Base-by-base conservation (phyloP, 92 coral and sea anemone genomes). In the Porites lobata region DNA sequence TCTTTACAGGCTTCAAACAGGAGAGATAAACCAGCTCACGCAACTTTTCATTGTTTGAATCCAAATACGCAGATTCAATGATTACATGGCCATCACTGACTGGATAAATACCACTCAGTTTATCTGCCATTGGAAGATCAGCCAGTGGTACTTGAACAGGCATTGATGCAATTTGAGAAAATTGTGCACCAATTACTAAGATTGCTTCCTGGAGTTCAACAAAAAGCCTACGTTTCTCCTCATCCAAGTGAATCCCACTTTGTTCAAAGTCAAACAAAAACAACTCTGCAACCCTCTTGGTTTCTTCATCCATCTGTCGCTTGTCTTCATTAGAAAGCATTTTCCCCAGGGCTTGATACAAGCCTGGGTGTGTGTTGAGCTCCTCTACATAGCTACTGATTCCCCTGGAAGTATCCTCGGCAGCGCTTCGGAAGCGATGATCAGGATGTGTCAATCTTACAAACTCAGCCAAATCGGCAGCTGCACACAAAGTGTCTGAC, bases 251-350 rank as follows among this genome's bases (percentile, higher is more conserved):
- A 76, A 98, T 96, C 11, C 99, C 98, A 89, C 98, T 98, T 61
- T 96, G 93, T 78, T 98, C 99, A 96, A 98, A 98, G 76, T 98
- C 99, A 92, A 98, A 98, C 17, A 92, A 90, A 75, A 98, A 98
- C 12, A 94, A 88, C 47, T 97, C 98, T 65, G 94, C 98, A 12
- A 97, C 99, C 73, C 94, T 94, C 24, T 79, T 81, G 0, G 96
- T 94, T 62, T 94, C 98, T 65, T 97, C 98, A 73, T 93, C 93
- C 85, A 96, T 77, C 82, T 79, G 75, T 53, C 86, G 81, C 43
- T 86, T 69, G 21, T 58, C 83, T 24, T 65, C 78, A 59, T 66
- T 47, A 9, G 69, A 61, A 6, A 95, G 76, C 5, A 90, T 76
- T 6, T 86, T 78, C 69, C 85, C 81, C 72, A 97, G 72, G 8